Percentiles rank a stretch among this genome's conserved stretches.
Conservation (phyloP, 2,797 vertebrate genomes). For the Rallus crepitans region DNA sequence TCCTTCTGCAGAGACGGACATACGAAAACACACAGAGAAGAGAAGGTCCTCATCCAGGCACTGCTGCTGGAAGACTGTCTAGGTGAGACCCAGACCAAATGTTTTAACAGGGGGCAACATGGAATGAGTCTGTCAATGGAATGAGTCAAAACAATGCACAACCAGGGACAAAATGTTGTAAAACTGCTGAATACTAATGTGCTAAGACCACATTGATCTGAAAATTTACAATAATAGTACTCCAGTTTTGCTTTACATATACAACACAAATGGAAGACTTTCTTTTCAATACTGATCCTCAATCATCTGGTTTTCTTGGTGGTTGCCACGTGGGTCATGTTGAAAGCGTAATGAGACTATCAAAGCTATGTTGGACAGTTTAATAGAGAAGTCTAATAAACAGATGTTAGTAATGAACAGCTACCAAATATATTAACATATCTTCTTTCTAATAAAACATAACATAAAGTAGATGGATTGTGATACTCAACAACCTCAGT, state of each 20-base stretch:
- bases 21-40: rapidly evolving
- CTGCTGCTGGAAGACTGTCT: neutral
- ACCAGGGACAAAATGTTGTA: neutral
- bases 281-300: neutral
- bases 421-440: constrained; percentile 3
- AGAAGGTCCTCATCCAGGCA: neutral
- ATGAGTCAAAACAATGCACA: neutral
- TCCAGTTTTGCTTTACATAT: neutral
- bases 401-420: constrained; percentile 50
- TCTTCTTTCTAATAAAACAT: constrained; percentile 34
- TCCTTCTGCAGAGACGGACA: neutral
- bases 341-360: neutral
- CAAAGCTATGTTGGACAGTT: constrained; percentile 48
- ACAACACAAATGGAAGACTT: rapidly evolving
- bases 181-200: neutral
- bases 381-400: constrained; percentile 34
- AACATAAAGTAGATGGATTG: constrained; percentile 59
- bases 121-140: neutral
- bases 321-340: neutral
- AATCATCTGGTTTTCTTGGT: neutral
- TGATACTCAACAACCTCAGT: constrained; percentile 29
- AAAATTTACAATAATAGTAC: neutral
- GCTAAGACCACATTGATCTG: neutral
- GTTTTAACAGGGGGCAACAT: rapidly evolving
- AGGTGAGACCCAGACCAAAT: neutral